Conservation (phyloP, 1,140 invertebrate species). For the Drosophila arizonae region DNA sequence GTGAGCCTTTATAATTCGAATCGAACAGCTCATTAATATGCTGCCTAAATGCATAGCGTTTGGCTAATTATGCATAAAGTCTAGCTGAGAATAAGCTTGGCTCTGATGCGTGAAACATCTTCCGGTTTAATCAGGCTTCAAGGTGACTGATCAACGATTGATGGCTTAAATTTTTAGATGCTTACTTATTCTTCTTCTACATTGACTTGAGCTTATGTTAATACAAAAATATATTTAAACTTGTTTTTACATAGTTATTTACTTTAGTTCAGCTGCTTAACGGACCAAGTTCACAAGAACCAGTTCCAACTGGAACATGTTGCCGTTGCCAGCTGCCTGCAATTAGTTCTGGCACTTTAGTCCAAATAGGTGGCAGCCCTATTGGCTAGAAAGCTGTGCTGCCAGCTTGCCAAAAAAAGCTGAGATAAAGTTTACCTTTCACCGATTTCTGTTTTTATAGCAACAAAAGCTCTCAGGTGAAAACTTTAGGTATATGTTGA, state of each 20-base stretch:
- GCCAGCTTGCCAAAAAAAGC: conserved; percentile 15
- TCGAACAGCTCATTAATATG: conserved; percentile 26
- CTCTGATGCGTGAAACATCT: conserved; percentile 14
- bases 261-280: too few species aligned
- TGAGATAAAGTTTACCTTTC: background rate
- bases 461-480: too few species aligned
- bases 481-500: too few species aligned
- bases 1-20: conserved; percentile 32
- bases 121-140: conserved; percentile 24
- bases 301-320: background rate
- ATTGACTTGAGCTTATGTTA: too few species aligned
- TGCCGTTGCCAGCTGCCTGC: conserved; percentile 3
- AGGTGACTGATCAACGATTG: conserved; percentile 10
- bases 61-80: conserved; percentile 51
- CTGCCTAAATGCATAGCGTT: conserved; percentile 22
- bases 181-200: too few species aligned
- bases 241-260: background rate
- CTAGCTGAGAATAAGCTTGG: conserved; percentile 22
- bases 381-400: background rate
- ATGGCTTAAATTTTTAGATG: too few species aligned
- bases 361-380: conserved; percentile 11
- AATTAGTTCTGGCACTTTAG: background rate
- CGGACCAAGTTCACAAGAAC: background rate
- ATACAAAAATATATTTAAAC: background rate
- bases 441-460: too few species aligned